phyloP scores from a whole-genome alignment of 2,113 vertebrate genomes.

The Sapayoa aenigma region DNA sequence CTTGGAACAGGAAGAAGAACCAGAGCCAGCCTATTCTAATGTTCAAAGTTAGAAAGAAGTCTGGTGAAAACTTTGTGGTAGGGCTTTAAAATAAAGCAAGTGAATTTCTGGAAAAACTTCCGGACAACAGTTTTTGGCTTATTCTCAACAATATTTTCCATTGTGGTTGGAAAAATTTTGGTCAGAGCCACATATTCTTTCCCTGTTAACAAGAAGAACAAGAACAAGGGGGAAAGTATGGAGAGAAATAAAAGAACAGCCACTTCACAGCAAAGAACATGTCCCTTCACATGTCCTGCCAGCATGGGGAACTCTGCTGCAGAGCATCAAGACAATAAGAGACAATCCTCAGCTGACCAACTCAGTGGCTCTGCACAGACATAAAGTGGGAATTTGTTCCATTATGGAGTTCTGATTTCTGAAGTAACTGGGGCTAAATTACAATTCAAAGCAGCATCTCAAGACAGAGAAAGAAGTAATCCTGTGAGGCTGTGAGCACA shows the following conservation, averaged over 20 bases:
- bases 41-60: constrained; percentile 16
- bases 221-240: neutral
- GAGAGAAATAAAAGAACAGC: neutral
- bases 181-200: constrained; percentile 27
- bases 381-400: neutral
- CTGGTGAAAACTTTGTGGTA: constrained; percentile 27
- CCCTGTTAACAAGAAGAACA: neutral
- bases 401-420: neutral
- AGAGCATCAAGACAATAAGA: neutral
- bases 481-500: neutral
- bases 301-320: neutral
- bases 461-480: neutral
- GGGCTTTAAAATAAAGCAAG: constrained; percentile 44
- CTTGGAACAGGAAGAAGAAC: constrained; percentile 2
- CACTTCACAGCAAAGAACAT: neutral
- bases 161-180: constrained; percentile 46
- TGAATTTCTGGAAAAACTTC: neutral
- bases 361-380: neutral
- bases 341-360: neutral
- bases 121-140: neutral
- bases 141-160: constrained; percentile 30
- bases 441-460: neutral
- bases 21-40: constrained; percentile 22
- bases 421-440: neutral
- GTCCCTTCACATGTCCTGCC: neutral